Evolutionary conservation across 2,888 invertebrate genomes (phyloP).

Genomic region (Drosophila barbarae): DNA sequence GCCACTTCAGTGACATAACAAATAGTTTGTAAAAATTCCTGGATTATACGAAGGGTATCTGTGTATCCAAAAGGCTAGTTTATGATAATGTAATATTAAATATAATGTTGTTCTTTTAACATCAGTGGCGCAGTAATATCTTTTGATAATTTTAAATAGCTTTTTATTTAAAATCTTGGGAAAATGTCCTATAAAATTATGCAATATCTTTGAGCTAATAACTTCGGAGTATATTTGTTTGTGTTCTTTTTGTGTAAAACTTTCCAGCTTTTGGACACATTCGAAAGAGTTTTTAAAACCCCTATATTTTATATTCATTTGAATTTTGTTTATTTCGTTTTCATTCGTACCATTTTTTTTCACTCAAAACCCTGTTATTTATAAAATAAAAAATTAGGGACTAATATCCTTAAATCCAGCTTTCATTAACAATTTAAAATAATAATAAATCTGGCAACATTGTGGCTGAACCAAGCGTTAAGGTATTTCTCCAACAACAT

Average conservation of each 20-base stretch:
- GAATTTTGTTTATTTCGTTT: background rate
- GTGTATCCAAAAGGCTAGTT: background rate
- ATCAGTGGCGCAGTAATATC: background rate
- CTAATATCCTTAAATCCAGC: background rate
- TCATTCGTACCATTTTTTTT: background rate
- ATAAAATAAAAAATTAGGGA: background rate
- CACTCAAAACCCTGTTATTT: background rate
- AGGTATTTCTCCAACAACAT: constrained; percentile 36
- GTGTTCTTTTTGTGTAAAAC: background rate
- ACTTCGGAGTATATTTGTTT: background rate
- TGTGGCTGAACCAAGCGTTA: constrained; percentile 28
- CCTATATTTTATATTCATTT: background rate
- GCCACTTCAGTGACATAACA: background rate
- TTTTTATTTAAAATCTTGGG: no score
- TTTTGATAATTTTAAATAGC: background rate
- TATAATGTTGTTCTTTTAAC: background rate
- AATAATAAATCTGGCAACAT: constrained; percentile 35
- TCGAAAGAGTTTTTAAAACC: background rate
- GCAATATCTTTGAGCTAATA: background rate
- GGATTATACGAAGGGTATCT: background rate
- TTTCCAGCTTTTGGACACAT: background rate
- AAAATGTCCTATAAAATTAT: background rate
- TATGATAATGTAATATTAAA: background rate
- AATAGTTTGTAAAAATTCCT: background rate
- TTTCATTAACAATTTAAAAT: no score